Percentiles rank a stretch among this genome's conserved stretches.
These are phyloP conservation scores for Phaethornis superciliosus DNA, from an alignment of 2,113 vertebrate genomes.

Conservation along the genomic window DNA sequence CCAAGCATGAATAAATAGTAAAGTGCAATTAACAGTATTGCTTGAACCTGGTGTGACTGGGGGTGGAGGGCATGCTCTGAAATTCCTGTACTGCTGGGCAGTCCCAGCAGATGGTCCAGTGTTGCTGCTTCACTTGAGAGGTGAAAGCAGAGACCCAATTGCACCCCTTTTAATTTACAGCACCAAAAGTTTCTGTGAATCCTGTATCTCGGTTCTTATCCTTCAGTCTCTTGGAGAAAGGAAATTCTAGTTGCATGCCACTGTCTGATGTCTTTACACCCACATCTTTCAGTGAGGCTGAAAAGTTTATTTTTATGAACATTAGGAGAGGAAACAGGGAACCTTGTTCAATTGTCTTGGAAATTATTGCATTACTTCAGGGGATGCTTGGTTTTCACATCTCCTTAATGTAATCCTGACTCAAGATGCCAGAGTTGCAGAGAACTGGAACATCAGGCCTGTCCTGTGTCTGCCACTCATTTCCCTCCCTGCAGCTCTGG, in stretches of 20 bases:
- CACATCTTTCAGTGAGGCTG: no score
- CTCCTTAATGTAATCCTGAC: not conserved
- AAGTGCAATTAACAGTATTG: not conserved
- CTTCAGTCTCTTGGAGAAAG: not conserved
- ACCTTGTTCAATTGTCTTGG: not conserved
- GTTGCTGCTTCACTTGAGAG: not conserved
- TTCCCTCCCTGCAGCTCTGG: not conserved
- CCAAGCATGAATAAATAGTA: not conserved
- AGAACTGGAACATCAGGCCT: slow-evolving; percentile 11
- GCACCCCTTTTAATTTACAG: not conserved
- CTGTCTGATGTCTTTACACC: not conserved
- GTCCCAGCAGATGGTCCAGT: not conserved
- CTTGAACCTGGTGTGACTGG: not conserved
- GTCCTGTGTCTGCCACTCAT: not conserved
- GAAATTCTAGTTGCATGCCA: not conserved
- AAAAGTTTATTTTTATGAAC: not conserved
- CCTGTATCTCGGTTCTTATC: accelerated
- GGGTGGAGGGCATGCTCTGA: not conserved
- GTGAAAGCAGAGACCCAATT: not conserved
- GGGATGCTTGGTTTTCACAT: not conserved
- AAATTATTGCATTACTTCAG: not conserved
- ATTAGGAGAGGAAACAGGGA: not conserved
- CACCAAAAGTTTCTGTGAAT: not conserved
- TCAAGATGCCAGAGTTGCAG: not conserved
- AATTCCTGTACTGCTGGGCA: not conserved